A percentile compares a stretch with the other conserved stretches of the same genome.
Conservation (phyloP, 1,140 invertebrate genomes). For the Microplitis demolitor region DNA sequence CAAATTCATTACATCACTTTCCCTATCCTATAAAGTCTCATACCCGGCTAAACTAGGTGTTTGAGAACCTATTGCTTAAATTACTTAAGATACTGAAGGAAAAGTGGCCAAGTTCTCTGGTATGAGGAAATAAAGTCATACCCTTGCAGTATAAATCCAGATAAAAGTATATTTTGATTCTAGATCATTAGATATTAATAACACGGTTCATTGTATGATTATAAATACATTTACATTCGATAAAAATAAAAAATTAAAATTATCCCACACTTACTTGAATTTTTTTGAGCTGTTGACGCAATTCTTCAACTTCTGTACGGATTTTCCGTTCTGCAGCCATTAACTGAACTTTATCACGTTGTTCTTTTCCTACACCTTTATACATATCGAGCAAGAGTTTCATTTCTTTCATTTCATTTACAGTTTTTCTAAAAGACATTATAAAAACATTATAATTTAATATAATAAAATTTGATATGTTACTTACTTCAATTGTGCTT, state of each 20-base stretch:
- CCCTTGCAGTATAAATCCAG: too few relatives aligned
- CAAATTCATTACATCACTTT: too few relatives aligned
- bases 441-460: neutral
- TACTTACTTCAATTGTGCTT: conserved; percentile 88
- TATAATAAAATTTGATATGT: conserved; percentile 19
- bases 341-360: conserved; percentile 92
- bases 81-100: too few relatives aligned
- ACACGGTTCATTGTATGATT: neutral
- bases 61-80: too few relatives aligned
- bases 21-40: too few relatives aligned
- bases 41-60: too few relatives aligned
- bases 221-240: too few relatives aligned
- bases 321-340: conserved; percentile 95
- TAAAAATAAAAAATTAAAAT: neutral
- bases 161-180: too few relatives aligned
- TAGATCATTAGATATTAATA: neutral
- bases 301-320: conserved; percentile 86
- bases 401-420: conserved; percentile 91
- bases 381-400: conserved; percentile 96
- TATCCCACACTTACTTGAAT: conserved; percentile 65
- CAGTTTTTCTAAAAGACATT: conserved; percentile 77
- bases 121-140: too few relatives aligned
- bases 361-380: conserved; percentile 94
- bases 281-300: conserved; percentile 82
- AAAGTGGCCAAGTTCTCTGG: too few relatives aligned